phyloP scores from a whole-genome alignment of 2,113 vertebrate genomes.

The Phalacrocorax carbo region DNA sequence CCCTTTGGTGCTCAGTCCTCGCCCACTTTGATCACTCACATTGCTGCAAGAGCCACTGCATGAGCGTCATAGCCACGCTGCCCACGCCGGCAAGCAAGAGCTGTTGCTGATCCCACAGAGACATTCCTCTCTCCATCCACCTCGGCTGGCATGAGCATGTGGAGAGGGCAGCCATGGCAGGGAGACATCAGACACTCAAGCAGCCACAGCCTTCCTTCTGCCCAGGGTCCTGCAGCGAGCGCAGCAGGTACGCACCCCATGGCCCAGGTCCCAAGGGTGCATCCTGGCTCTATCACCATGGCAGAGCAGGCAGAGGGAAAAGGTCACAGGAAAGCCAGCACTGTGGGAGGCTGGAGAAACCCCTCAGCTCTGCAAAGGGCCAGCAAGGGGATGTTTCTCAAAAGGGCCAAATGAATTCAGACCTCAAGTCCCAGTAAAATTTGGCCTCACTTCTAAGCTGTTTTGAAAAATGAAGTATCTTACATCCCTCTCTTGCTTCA shows the following conservation, averaged over 20 bases:
- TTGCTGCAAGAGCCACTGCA: background rate
- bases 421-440: background rate
- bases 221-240: background rate
- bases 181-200: too few relatives aligned
- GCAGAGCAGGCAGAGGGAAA: background rate
- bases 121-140: background rate
- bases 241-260: rapidly evolving
- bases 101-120: background rate
- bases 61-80: rapidly evolving
- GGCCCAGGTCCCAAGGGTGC: background rate
- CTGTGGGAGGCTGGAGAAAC: background rate
- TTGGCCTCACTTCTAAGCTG: background rate
- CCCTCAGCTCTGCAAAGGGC: background rate
- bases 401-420: background rate
- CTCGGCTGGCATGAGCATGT: rapidly evolving
- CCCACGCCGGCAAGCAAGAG: background rate
- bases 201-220: background rate
- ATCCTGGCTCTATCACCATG: rapidly evolving
- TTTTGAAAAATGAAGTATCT: background rate
- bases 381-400: background rate
- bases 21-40: rapidly evolving
- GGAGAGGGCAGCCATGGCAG: background rate
- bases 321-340: background rate
- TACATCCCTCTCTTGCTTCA: background rate
- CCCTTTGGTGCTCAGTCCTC: background rate